Evolutionary conservation across 2,888 invertebrate genomes (phyloP).

Genomic region (Caprella mutica): DNA sequence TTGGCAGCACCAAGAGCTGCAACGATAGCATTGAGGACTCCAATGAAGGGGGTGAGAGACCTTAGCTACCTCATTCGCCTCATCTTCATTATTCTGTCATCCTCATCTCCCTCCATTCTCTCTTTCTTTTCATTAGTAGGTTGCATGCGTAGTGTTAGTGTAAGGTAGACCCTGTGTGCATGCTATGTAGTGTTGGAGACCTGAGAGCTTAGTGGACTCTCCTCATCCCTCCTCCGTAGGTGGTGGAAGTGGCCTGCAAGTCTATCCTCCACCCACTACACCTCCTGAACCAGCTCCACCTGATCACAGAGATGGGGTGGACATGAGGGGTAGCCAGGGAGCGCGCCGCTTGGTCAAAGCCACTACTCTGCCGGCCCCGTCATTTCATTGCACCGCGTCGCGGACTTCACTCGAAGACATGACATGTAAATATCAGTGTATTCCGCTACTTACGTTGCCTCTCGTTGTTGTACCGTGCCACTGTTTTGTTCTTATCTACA

Average conservation of each 20-base stretch:
- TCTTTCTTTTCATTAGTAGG: too few relatives aligned
- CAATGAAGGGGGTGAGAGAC: too few relatives aligned
- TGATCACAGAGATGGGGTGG: constrained; percentile 38
- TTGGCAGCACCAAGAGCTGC: constrained; percentile 2
- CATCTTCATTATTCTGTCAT: too few relatives aligned
- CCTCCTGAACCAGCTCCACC: constrained; percentile 76
- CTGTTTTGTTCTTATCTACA: constrained; percentile 16
- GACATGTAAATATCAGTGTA: constrained; percentile 46
- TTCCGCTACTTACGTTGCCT: constrained; percentile 6
- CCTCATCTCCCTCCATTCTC: too few relatives aligned
- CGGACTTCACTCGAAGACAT: constrained; percentile 54
- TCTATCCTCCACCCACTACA: constrained; percentile 70
- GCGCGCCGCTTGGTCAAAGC: constrained; percentile 38
- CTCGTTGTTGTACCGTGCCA: too few relatives aligned
- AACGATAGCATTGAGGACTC: too few relatives aligned
- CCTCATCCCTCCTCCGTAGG: too few relatives aligned
- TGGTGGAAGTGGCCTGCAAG: constrained; percentile 53
- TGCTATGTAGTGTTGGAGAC: too few relatives aligned
- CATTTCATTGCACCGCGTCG: constrained; percentile 36
- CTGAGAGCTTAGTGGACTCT: too few relatives aligned
- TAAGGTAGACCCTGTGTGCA: too few relatives aligned
- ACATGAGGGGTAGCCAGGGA: constrained; percentile 41
- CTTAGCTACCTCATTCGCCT: too few relatives aligned
- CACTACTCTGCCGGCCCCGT: constrained; percentile 37
- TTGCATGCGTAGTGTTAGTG: too few relatives aligned